Evolutionary conservation across 2,888 invertebrate species (phyloP).

Genomic region (Acholoe squamosa): DNA sequence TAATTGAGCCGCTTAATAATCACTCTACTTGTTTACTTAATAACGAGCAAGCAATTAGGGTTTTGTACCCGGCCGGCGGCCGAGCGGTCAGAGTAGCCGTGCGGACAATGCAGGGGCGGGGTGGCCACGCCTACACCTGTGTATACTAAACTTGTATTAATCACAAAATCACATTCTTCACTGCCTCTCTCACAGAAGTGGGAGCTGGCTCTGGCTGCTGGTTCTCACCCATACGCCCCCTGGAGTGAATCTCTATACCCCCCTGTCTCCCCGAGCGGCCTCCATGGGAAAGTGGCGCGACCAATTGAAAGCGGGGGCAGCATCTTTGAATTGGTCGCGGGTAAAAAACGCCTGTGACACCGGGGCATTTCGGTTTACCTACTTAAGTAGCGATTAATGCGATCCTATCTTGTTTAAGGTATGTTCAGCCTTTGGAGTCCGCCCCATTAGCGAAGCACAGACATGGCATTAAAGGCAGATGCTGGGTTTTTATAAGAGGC

Average conservation of each 20-base stretch:
- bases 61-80: neutral
- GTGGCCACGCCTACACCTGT: slow-evolving; percentile 23
- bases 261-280: neutral
- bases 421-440: slow-evolving; percentile 17
- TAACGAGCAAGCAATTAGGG: slow-evolving; percentile 46
- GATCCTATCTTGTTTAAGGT: slow-evolving; percentile 41
- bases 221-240: neutral
- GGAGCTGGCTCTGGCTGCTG: neutral
- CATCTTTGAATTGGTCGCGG: slow-evolving; percentile 17
- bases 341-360: neutral
- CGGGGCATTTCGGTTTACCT: slow-evolving; percentile 37
- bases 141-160: slow-evolving; percentile 41
- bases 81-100: slow-evolving; percentile 37
- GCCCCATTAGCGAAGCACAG: slow-evolving; percentile 37
- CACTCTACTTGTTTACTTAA: slow-evolving; percentile 53
- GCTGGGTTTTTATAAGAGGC: slow-evolving; percentile 12
- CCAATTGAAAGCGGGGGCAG: neutral
- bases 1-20: slow-evolving; percentile 53
- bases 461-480: slow-evolving; percentile 38
- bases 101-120: slow-evolving; percentile 5
- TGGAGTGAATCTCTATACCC: neutral
- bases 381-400: slow-evolving; percentile 41
- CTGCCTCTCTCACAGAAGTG: neutral
- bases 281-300: slow-evolving; percentile 27
- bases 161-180: slow-evolving; percentile 40